Evolutionary conservation across 2,888 invertebrate genomes (phyloP).

Genomic region (Ceratothoa steindachneri): DNA sequence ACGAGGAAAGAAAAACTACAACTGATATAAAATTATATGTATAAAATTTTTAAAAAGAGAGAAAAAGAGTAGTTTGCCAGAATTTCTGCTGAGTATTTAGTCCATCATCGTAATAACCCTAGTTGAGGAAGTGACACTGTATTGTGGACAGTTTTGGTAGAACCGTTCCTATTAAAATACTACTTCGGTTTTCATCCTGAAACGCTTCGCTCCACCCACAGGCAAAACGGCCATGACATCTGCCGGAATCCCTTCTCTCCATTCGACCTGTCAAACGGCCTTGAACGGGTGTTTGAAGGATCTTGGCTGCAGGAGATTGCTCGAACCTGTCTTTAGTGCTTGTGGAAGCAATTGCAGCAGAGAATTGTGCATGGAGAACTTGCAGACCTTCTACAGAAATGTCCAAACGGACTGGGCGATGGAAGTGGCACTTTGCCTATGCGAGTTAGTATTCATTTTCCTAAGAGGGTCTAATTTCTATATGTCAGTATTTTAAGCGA

Average conservation of each 20-base stretch:
- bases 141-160: too few relatives aligned
- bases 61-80: too few relatives aligned
- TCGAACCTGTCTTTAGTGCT: conserved; percentile 78
- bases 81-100: too few relatives aligned
- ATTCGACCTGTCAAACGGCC: conserved; percentile 45
- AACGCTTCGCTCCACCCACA: background rate
- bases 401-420: conserved; percentile 75
- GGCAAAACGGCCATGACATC: background rate
- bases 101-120: too few relatives aligned
- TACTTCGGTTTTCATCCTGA: too few relatives aligned
- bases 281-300: conserved; percentile 32
- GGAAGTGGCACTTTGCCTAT: conserved; percentile 86
- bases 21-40: too few relatives aligned
- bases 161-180: too few relatives aligned
- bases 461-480: background rate
- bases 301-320: conserved; percentile 67
- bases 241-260: conserved; percentile 9
- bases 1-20: too few relatives aligned
- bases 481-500: background rate
- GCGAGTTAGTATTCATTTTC: conserved; percentile 67
- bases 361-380: conserved; percentile 74
- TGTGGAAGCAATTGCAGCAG: conserved; percentile 73
- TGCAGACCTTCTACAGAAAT: conserved; percentile 79
- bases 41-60: too few relatives aligned
- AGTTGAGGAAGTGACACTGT: too few relatives aligned